Conservation (phyloP, 2,888 invertebrate species). For the Meganola albula region DNA sequence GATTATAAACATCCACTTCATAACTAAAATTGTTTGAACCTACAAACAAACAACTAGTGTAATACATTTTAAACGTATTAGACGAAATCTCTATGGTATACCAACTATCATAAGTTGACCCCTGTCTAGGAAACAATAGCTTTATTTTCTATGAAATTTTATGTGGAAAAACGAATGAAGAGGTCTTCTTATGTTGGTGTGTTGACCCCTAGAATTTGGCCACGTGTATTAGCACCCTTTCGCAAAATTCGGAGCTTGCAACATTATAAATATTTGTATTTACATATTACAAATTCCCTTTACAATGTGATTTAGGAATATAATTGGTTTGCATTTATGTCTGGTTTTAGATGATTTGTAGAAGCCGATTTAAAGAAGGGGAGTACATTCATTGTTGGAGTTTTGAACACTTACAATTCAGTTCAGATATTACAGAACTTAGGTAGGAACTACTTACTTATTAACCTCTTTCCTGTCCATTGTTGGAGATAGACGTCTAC, state of each 20-base stretch:
- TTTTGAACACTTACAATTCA: too few relatives aligned
- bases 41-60: constrained; percentile 48
- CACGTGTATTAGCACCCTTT: constrained; percentile 67
- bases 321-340: constrained; percentile 12
- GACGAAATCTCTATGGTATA: constrained; percentile 46
- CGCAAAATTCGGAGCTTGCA: constrained; percentile 34
- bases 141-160: background rate
- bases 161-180: constrained; percentile 11
- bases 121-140: constrained; percentile 6
- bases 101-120: constrained; percentile 35
- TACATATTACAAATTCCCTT: constrained; percentile 44
- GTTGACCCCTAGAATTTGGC: constrained; percentile 36
- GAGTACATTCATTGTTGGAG: too few relatives aligned
- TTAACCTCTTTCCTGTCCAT: too few relatives aligned
- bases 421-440: too few relatives aligned
- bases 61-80: constrained; percentile 73
- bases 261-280: constrained; percentile 69
- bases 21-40: constrained; percentile 59
- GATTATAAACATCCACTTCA: constrained; percentile 62
- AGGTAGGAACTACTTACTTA: too few relatives aligned
- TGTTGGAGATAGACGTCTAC: too few relatives aligned
- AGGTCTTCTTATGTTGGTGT: constrained; percentile 36
- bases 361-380: too few relatives aligned
- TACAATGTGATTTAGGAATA: constrained; percentile 35
- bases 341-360: constrained; percentile 9